Evolutionary conservation across 2,113 vertebrate genomes (phyloP), one percentile per base, ranked within the genome.

Genomic region (Periophthalmodon schlosseri): DNA sequence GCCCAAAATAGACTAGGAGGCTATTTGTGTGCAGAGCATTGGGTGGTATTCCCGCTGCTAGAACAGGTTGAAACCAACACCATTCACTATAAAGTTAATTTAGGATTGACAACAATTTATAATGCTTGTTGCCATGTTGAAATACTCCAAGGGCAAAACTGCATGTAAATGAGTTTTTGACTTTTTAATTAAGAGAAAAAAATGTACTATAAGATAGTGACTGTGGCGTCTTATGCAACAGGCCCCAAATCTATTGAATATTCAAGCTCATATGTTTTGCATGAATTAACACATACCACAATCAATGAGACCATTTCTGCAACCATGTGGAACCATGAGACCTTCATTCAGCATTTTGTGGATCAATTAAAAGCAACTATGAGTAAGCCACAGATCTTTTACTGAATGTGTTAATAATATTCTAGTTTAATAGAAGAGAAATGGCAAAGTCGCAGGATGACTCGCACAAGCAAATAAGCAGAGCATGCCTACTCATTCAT

Each of bases 41-140:
- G 49, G 23, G 78, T 61, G 75, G 82, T 94, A 94, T 94, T 94
- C 92, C 86, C 80, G 89, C 89, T 60, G 81, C 68, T 76, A 77
- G 88, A 85, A 78, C 86, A 68, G 77, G 39, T 78, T 78, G 89
- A 88, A 87, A 85, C 67, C 72, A 74, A 86, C 82, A 80, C 71
- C 71, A 49, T 50, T 54, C 75, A 57, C 44, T 52, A 28, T 66
- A 0, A 24, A 69, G 74, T 76, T 84, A 80, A 87, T 84, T 84
- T 54, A 58, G 69, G 67, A 46, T 72, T 64, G 73, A 75, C 82
- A 54, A 70, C 65, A 86, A 72, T 84, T 88, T 82, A 79, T 84
- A 73, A 47, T 52, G 74, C 81, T 80, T 84, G 79, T 87, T 88
- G 72, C 76, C 73, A 80, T 86, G 78, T 36, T 49, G 63, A 8